Evolutionary conservation across 2,797 vertebrate genomes (phyloP).

Genomic region (Euphonia xanthogaster): DNA sequence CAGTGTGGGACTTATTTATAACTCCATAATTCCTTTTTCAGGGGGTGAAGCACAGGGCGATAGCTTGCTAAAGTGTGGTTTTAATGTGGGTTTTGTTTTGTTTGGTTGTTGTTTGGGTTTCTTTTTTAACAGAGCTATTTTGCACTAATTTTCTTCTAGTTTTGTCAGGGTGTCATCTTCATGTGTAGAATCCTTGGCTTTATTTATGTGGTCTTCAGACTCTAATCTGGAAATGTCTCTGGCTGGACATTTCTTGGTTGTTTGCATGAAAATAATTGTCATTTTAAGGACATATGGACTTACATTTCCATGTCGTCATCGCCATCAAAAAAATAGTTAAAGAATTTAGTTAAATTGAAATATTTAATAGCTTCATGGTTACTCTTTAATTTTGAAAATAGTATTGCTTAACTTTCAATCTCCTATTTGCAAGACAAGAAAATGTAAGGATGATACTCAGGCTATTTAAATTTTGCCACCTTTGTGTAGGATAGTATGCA

Average conservation of each 20-base stretch:
- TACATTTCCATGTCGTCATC: not conserved
- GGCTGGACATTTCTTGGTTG: not conserved
- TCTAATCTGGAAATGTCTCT: not conserved
- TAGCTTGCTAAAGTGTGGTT: not conserved
- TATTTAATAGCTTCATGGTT: not conserved
- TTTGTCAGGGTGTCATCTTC: not conserved
- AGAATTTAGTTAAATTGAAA: not conserved
- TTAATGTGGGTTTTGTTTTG: not conserved
- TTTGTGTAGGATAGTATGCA: not conserved
- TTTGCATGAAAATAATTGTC: not conserved
- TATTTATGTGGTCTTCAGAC: not conserved
- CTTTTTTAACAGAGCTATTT: not conserved
- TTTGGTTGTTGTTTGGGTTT: not conserved
- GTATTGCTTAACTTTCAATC: not conserved
- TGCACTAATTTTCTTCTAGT: not conserved
- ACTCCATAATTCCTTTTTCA: not conserved
- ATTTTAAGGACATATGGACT: not conserved
- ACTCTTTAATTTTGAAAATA: not conserved
- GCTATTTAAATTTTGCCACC: not conserved
- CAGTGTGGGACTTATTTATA: not conserved
- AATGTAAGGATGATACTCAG: not conserved
- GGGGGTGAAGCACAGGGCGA: rapidly evolving
- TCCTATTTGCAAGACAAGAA: not conserved
- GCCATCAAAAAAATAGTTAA: not conserved
- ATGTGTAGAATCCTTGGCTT: not conserved